These are phyloP conservation scores for Typhlichthys subterraneus DNA, from an alignment of 2,797 vertebrate species.

Conservation along the genomic window DNA sequence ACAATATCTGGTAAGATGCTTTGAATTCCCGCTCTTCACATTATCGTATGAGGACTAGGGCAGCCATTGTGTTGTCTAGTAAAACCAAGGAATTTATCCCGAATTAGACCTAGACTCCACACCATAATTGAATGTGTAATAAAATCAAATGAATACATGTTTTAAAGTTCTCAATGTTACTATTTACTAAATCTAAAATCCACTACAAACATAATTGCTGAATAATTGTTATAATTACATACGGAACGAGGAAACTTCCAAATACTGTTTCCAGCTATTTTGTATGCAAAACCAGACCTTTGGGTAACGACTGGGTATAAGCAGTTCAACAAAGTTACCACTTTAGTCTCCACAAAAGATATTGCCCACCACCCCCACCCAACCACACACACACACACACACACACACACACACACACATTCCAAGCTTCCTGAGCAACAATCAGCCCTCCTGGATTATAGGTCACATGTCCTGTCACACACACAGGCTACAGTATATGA, in stretches of 20 bases:
- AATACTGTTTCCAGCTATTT: too few relatives aligned
- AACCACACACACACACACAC: not conserved
- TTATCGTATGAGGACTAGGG: not conserved
- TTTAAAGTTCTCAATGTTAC: too few relatives aligned
- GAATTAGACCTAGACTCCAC: conserved; percentile 2
- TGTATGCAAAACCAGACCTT: too few relatives aligned
- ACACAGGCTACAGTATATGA: conserved; percentile 19
- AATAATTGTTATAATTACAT: too few relatives aligned
- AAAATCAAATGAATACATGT: too few relatives aligned
- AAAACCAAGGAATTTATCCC: not conserved
- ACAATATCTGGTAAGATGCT: conserved; percentile 3
- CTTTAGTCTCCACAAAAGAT: too few relatives aligned
- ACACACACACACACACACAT: not conserved
- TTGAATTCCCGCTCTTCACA: conserved; percentile 17
- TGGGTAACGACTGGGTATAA: too few relatives aligned
- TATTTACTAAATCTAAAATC: too few relatives aligned
- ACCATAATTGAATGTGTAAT: not conserved
- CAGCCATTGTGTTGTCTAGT: conserved; percentile 26
- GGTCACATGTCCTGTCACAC: conserved; percentile 62
- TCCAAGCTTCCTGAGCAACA: conserved; percentile 33
- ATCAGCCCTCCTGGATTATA: conserved; percentile 54
- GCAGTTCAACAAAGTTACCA: too few relatives aligned
- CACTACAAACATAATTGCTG: too few relatives aligned
- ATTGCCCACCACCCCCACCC: not conserved
- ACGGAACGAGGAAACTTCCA: too few relatives aligned